Base-by-base conservation (phyloP, 2,113 vertebrate species). In the Sylvietta virens region DNA sequence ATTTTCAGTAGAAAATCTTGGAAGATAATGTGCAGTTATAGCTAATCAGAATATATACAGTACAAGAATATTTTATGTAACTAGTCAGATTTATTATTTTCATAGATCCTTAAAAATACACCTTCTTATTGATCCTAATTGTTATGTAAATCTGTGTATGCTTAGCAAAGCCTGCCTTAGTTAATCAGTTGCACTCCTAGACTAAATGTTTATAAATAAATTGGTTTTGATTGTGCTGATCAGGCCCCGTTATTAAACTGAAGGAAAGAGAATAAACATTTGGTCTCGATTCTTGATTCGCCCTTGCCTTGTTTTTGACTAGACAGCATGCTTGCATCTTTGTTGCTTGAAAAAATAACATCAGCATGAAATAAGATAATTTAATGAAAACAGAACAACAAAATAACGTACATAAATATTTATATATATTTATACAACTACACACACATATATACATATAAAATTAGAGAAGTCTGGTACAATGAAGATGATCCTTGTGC, bases 361-460 rank as follows among this genome's bases (percentile, higher is more conserved):
- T 51, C 21, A 28, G 8, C 42, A 47, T 57, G 33, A 62, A 51
- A 33, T 28, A 48, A 11, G 27, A 53, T n/a, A 66, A 77, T 72
- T 31, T 62, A 23, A 31, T 26, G 19, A n/a, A 84, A 62, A 39
- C 6, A 39, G 35, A 80, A 70, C 7, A 62, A 58, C 11, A 58
- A 78, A 72, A 35, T 22, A 48, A 31, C 3, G 1, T 31, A 10
- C 11, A 35, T 22, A 19, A 50, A 35, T 39, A 44, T 21, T 18
- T 27, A 15, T 11, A 30, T 14, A 15, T 15, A 13, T 8, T 4
- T 12, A 65, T n/a, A n/a, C n/a, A n/a, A n/a, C n/a, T 5, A 37
- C 1, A 35, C 3, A 23, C 7, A 40, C 4, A 44, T 5, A 8
- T 7, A 24, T 7, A 22, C 1, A 11, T 3, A 35, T 24, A 39